These are phyloP conservation scores for Nomada fabriciana DNA, from an alignment of 2,888 invertebrate species.

Conservation along the genomic window DNA sequence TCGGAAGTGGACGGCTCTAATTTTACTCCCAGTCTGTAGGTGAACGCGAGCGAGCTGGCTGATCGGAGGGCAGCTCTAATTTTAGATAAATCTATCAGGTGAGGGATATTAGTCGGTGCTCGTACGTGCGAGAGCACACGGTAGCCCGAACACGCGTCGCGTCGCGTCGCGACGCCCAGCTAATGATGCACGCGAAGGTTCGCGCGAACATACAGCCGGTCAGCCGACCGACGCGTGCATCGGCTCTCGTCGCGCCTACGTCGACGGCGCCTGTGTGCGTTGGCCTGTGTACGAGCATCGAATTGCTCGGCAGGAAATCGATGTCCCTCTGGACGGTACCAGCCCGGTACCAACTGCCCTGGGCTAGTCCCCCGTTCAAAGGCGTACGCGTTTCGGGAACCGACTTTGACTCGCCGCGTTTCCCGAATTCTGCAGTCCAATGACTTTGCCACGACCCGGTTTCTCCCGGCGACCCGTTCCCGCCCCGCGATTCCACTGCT, in stretches of 20 bases:
- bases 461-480: neutral
- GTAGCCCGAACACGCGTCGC: slow-evolving; percentile 29
- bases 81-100: slow-evolving; percentile 71
- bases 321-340: slow-evolving; percentile 68
- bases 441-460: neutral
- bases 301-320: slow-evolving; percentile 76
- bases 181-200: slow-evolving; percentile 62
- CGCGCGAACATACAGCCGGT: slow-evolving; percentile 20
- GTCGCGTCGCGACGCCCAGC: slow-evolving; percentile 24
- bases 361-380: slow-evolving; percentile 33
- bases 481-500: neutral
- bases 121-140: slow-evolving; percentile 17
- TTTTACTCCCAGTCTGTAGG: slow-evolving; percentile 43
- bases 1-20: slow-evolving; percentile 41
- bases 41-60: slow-evolving; percentile 30
- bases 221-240: neutral
- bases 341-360: slow-evolving; percentile 61
- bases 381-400: slow-evolving; percentile 13
- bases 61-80: slow-evolving; percentile 66
- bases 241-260: slow-evolving; percentile 19
- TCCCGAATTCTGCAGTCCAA: neutral
- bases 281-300: slow-evolving; percentile 67
- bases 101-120: slow-evolving; percentile 65
- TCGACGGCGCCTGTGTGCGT: slow-evolving; percentile 37
- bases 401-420: neutral